These are phyloP conservation scores for Brenthis hecate DNA, from an alignment of 2,888 invertebrate genomes.

Conservation along the genomic window DNA sequence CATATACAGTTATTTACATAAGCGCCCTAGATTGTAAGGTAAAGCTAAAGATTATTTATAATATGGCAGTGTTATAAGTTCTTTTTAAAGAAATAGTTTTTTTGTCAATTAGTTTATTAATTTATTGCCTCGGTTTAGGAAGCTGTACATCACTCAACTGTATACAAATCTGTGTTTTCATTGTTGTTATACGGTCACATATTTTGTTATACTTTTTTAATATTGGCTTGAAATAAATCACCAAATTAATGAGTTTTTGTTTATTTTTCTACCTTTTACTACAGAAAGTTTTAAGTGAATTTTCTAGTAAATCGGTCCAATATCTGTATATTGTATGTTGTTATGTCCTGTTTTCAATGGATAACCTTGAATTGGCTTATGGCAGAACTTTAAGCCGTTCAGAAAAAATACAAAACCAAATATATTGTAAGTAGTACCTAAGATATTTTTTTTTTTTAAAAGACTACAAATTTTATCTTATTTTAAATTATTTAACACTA, in stretches of 20 bases:
- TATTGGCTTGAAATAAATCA: conserved; percentile 35
- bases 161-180: conserved; percentile 18
- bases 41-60: not conserved
- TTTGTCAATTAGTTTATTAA: not conserved
- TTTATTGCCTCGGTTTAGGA: conserved; percentile 4
- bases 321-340: no score
- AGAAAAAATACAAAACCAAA: no score
- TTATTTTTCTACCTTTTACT: not conserved
- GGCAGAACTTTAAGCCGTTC: no score
- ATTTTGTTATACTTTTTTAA: conserved; percentile 35
- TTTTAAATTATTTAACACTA: no score
- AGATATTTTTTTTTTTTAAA: no score
- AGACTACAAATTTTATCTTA: no score
- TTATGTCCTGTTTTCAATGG: no score
- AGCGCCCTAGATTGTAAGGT: conserved; percentile 11
- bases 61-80: conserved; percentile 1
- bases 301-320: no score
- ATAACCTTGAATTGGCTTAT: no score
- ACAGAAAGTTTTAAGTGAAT: not conserved
- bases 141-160: conserved; percentile 22
- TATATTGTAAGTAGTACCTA: no score
- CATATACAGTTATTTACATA: not conserved
- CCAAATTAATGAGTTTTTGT: conserved; percentile 10
- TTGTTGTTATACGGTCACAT: conserved; percentile 22
- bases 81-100: not conserved